These are phyloP conservation scores for Pagrus major DNA, from an alignment of 2,113 vertebrate species.

Conservation along the genomic window DNA sequence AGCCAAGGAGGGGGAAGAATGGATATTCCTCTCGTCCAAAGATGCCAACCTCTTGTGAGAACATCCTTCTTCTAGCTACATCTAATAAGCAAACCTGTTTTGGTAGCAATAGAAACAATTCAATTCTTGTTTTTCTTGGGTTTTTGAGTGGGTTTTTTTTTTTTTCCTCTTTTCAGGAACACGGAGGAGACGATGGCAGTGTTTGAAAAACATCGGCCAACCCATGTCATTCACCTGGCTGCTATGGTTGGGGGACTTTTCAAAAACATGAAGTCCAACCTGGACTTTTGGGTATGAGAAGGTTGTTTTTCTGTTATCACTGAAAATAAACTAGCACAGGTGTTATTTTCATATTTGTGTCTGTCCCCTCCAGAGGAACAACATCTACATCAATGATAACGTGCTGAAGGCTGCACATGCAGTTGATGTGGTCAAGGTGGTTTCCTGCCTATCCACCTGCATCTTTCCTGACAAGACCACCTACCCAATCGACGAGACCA, in stretches of 20 bases:
- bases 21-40: slow-evolving; percentile 94
- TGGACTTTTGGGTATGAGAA: slow-evolving; percentile 94
- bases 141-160: too few relatives aligned
- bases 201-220: slow-evolving; percentile 91
- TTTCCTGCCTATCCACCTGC: slow-evolving; percentile 97
- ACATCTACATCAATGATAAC: slow-evolving; percentile 94
- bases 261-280: slow-evolving; percentile 93
- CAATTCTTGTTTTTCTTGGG: too few relatives aligned
- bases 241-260: slow-evolving; percentile 98
- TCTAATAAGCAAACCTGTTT: neutral
- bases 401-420: slow-evolving; percentile 91
- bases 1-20: slow-evolving; percentile 86
- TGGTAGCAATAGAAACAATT: neutral
- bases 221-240: slow-evolving; percentile 94
- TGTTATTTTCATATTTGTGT: neutral
- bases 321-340: neutral
- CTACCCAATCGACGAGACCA: slow-evolving; percentile 95
- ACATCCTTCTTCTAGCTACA: neutral
- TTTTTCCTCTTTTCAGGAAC: slow-evolving; percentile 73
- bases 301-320: neutral
- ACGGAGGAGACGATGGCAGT: slow-evolving; percentile 85
- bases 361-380: slow-evolving; percentile 86
- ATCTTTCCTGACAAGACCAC: slow-evolving; percentile 95
- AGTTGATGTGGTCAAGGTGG: slow-evolving; percentile 86
- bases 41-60: slow-evolving; percentile 93